Base-by-base conservation (phyloP, 2,888 invertebrate species). In the Sinohyriopsis cumingii region DNA sequence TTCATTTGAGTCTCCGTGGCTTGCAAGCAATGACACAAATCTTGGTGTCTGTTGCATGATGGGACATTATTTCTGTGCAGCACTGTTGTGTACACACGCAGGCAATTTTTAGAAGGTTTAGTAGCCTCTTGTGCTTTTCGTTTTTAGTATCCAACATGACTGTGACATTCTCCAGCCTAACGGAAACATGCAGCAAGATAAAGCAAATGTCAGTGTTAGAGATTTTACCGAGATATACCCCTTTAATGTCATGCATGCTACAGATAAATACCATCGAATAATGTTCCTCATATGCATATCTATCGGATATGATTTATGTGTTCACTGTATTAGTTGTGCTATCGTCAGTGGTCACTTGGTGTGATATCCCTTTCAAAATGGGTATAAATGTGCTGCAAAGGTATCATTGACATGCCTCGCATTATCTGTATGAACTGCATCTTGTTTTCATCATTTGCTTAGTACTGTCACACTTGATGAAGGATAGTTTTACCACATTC, bases 151-250 rank as follows among this genome's bases (percentile, higher is more conserved):
- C 71, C 45, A 73, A 71, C 18, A 73, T 28, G 55, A 72, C 33
- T n/a, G 9, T n/a, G 9, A 63, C 22, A 15, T 56, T 59, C 20
- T 64, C 65, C n/a, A 68, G n/a, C 19, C n/a, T 59, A 18, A 22
- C 15, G 45, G 64, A 61, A 65, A 70, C 65, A 45, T 75, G 68
- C 7, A 75, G 64, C 65, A 71, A 54, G 22, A 73, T 67, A 55
- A 73, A 70, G 33, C 65, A 66, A 20, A 73, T 66, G 55, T 76
- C 73, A 55, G 53, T 65, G 56, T 73, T 70, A 67, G 73, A 68
- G 59, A 55, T 70, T 57, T 28, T n/a, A n/a, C n/a, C n/a, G n/a
- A n/a, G n/a, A n/a, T n/a, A n/a, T 65, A 20, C 73, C 69, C 25
- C 24, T 55, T 20, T 70, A 62, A 69, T 63, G 15, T 28, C 68